Evolutionary conservation across 2,797 vertebrate genomes (phyloP).

Genomic region (Ispidina lecontei): DNA sequence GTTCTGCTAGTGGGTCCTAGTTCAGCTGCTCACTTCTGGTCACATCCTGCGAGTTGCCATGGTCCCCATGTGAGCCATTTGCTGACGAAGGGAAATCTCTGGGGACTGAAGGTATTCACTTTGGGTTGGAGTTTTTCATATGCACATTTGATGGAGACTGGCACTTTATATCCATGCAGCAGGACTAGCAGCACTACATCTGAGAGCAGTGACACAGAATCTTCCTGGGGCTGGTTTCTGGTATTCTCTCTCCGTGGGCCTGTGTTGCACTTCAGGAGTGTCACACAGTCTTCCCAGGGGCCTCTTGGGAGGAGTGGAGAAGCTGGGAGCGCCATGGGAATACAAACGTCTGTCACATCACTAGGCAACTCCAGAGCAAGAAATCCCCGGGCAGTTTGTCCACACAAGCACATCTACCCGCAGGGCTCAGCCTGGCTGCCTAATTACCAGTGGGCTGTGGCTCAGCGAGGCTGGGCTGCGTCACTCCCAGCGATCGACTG

Average conservation of each 20-base stretch:
- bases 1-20: neutral
- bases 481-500: constrained; percentile 48
- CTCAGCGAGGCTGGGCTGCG: neutral
- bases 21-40: neutral
- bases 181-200: neutral
- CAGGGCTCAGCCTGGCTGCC: constrained; percentile 63
- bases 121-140: neutral
- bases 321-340: constrained; percentile 47
- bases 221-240: neutral
- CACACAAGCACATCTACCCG: constrained; percentile 81
- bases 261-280: neutral
- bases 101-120: neutral
- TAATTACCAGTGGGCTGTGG: constrained; percentile 69
- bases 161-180: neutral
- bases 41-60: neutral
- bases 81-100: neutral
- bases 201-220: neutral
- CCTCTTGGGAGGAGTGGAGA: constrained; percentile 36
- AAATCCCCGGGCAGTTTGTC: constrained; percentile 84
- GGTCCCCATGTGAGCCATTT: neutral
- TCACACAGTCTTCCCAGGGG: neutral
- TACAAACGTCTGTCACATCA: constrained; percentile 77
- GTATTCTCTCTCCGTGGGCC: neutral
- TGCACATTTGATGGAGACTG: neutral
- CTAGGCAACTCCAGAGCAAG: constrained; percentile 84